Base-by-base conservation (phyloP, 2,113 vertebrate genomes). In the Calidris pugnax region DNA sequence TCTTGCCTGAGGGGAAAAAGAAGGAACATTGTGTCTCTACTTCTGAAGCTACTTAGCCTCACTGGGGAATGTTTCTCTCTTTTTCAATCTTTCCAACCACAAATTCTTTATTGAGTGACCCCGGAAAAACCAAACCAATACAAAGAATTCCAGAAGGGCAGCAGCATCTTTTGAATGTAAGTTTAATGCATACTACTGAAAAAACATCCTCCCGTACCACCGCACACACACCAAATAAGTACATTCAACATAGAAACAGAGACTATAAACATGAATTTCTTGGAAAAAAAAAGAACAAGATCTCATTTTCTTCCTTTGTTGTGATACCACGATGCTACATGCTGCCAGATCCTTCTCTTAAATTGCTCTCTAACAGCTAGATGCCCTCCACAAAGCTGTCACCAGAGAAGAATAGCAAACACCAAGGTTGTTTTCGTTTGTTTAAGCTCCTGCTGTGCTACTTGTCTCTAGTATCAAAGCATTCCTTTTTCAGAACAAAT, bases 391-490 rank as follows among this genome's bases (percentile, higher is more conserved):
- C 74, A 87, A 84, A 96, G 93, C 85, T 86, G 93, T 95, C 76
- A 80, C 87, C 59, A 89, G 53, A 90, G 78, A 96, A 96, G 76
- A 95, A 95, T 45, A 50, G 75, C 37, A 91, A 96, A 97, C 76
- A 94, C 81, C 53, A 95, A 94, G 94, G 75, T 79, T 97, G 87
- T 73, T 95, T 97, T 95, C 9, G 0, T 97, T 95, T 96, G 78
- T 92, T 96, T 97, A 95, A 91, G 62, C 75, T 94, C 97, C 93
- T 90, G 90, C 94, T 95, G 93, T 90, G 96, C 68, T 89, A 88
- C 77, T 92, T 96, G 90, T 92, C 95, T 97, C 75, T 47, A 81
- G 75, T 96, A 96, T 96, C 84, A 97, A 97, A 97, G 77, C n/a
- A 62, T 88, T 85, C 27, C 15, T 87, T 91, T 82, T 91, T 84